Conservation (phyloP, 2,888 invertebrate species). For the Troides helena region DNA sequence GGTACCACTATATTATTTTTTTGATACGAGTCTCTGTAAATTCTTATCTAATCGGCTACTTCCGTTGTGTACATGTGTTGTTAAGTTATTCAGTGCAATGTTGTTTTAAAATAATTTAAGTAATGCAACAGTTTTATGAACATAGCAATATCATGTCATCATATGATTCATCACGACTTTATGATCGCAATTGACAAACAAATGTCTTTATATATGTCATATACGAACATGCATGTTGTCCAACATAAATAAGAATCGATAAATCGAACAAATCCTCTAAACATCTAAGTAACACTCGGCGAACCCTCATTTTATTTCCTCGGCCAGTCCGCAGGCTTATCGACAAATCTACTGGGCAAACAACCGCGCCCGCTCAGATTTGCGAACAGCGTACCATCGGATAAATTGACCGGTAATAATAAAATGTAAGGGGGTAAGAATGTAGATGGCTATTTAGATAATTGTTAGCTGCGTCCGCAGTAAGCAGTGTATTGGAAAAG, state of each 20-base stretch:
- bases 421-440: slow-evolving; percentile 80
- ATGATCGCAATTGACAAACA: too few species aligned
- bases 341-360: slow-evolving; percentile 71
- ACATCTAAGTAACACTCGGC: slow-evolving; percentile 31
- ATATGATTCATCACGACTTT: too few species aligned
- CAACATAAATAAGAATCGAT: slow-evolving; percentile 30
- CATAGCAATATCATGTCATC: too few species aligned
- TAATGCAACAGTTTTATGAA: too few species aligned
- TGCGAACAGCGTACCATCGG: slow-evolving; percentile 63
- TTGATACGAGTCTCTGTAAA: too few species aligned
- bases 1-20: too few species aligned
- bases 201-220: too few species aligned
- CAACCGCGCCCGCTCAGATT: slow-evolving; percentile 68
- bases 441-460: slow-evolving; percentile 82
- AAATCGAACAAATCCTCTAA: slow-evolving; percentile 34
- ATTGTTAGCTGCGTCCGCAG: slow-evolving; percentile 75
- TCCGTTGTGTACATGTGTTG: too few species aligned
- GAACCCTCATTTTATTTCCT: slow-evolving; percentile 63
- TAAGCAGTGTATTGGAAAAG: slow-evolving; percentile 76
- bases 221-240: neutral
- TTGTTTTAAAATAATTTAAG: too few species aligned
- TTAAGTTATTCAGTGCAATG: too few species aligned
- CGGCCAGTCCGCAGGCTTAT: slow-evolving; percentile 60
- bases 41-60: too few species aligned
- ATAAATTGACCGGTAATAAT: slow-evolving; percentile 81